A percentile compares a stretch with the other conserved stretches of the same genome.
Evolutionary conservation across 2,888 invertebrate species (phyloP).

Genomic region (Drosophila mayaguana): DNA sequence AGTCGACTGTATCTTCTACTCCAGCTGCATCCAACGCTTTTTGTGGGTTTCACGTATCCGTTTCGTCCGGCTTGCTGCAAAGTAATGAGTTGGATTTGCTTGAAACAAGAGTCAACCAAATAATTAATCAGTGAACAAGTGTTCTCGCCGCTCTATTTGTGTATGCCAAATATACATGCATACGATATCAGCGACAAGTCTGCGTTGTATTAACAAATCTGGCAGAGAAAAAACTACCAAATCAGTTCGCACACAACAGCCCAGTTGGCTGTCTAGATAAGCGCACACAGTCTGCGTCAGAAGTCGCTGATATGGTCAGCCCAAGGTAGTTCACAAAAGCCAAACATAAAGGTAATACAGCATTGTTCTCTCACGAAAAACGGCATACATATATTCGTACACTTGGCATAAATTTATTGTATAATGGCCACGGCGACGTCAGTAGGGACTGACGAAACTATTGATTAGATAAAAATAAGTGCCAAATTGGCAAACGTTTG

Average conservation of each 20-base stretch:
- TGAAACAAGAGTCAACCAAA: constrained; percentile 38
- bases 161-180: constrained; percentile 50
- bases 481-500: constrained; percentile 15
- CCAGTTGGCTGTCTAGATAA: constrained; percentile 58
- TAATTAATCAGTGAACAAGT: constrained; percentile 60
- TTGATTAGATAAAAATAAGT: constrained; percentile 48
- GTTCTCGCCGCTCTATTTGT: constrained; percentile 57
- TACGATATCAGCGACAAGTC: constrained; percentile 42
- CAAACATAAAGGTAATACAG: constrained; percentile 27
- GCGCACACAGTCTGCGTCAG: constrained; percentile 63
- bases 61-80: constrained; percentile 55
- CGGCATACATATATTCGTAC: neutral
- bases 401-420: constrained; percentile 4
- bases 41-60: constrained; percentile 49
- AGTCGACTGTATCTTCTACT: neutral
- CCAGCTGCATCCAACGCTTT: constrained; percentile 36
- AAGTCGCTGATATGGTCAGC: constrained; percentile 62
- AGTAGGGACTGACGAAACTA: constrained; percentile 23
- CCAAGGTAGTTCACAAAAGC: constrained; percentile 28
- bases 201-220: constrained; percentile 53
- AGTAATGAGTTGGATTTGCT: constrained; percentile 45
- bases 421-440: constrained; percentile 27
- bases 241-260: constrained; percentile 27
- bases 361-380: constrained; percentile 1
- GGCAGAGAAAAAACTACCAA: constrained; percentile 21